A percentile compares a stretch with the other conserved stretches of the same genome.
Conservation (phyloP, 1,140 invertebrate genomes). For the Drosophila nigrodunni region DNA sequence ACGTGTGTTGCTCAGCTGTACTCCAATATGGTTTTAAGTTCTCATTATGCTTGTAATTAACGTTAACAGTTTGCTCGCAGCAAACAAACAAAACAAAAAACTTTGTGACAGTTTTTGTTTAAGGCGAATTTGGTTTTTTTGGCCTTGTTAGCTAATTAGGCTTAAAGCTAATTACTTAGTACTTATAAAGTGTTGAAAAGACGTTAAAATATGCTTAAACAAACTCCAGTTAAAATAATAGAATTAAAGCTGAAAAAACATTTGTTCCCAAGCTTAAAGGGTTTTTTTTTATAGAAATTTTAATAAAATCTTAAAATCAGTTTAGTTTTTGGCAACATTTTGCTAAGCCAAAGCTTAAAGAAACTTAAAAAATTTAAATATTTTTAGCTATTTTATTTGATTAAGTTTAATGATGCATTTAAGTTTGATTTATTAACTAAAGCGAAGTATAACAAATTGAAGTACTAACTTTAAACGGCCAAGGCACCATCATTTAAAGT, state of each 20-base stretch:
- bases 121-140: neutral
- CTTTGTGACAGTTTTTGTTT: neutral
- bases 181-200: slow-evolving; percentile 17
- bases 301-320: too few species aligned
- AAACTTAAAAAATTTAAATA: neutral
- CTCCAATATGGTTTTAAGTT: slow-evolving; percentile 25
- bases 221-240: too few species aligned
- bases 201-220: too few species aligned
- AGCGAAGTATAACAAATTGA: slow-evolving; percentile 8
- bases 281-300: too few species aligned
- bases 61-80: neutral
- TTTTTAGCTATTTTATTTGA: neutral
- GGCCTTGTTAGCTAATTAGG: slow-evolving; percentile 5
- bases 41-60: slow-evolving; percentile 30
- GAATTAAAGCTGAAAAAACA: too few species aligned
- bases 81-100: slow-evolving; percentile 9
- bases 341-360: slow-evolving; percentile 1
- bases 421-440: slow-evolving; percentile 30
- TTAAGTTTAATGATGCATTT: slow-evolving; percentile 22
- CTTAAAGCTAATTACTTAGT: too few species aligned
- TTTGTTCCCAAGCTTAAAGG: too few species aligned
- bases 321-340: too few species aligned
- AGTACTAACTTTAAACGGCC: slow-evolving; percentile 40
- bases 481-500: slow-evolving; percentile 47
- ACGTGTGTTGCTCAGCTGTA: neutral